phyloP scores from a whole-genome alignment of 2,888 invertebrate genomes.

The Formica aserva region DNA sequence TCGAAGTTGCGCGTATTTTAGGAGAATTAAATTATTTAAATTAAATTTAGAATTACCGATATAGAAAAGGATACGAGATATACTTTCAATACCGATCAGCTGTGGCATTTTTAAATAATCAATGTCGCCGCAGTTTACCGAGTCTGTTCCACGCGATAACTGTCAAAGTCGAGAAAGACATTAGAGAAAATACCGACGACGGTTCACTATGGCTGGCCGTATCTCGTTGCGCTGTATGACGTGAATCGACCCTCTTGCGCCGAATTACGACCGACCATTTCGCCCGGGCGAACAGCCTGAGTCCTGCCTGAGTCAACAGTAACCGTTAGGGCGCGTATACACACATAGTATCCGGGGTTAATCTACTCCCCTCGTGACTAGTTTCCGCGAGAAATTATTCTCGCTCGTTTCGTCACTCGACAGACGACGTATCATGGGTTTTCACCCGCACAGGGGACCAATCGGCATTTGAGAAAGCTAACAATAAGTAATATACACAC shows the following conservation, averaged over 20 bases:
- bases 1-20: not conserved
- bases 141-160: not conserved
- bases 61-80: not conserved
- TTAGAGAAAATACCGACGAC: constrained; percentile 19
- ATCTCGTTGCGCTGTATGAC: constrained; percentile 16
- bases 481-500: not conserved
- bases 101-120: constrained; percentile 16
- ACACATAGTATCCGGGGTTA: constrained; percentile 33
- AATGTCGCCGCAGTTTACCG: not conserved
- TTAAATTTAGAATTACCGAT: not conserved
- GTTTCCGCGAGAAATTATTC: constrained; percentile 56
- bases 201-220: not conserved
- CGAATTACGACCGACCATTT: constrained; percentile 50
- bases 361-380: constrained; percentile 30
- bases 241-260: constrained; percentile 31
- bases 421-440: not conserved
- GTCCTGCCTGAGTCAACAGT: constrained; percentile 59
- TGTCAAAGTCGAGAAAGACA: not conserved
- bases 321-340: constrained; percentile 35
- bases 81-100: not conserved
- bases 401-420: constrained; percentile 44
- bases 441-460: not conserved
- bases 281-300: constrained; percentile 36
- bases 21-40: not conserved
- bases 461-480: not conserved